Evolutionary conservation across 2,888 invertebrate species (phyloP), one percentile per base, ranked within the genome.

Genomic region (Folsomia candida): DNA sequence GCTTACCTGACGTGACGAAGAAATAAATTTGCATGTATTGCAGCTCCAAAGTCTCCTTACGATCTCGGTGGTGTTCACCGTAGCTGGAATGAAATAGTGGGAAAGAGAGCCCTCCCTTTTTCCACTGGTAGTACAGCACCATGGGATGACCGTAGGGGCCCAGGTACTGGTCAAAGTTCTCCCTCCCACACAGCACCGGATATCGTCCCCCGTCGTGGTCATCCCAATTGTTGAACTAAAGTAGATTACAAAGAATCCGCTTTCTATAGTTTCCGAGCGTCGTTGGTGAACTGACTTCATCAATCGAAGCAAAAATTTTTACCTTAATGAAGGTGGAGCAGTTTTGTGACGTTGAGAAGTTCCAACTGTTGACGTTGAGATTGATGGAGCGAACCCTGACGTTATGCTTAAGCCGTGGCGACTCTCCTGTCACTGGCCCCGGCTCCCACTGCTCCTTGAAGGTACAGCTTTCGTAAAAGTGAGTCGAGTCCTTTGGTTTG

Each of bases 21-120:
- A 70, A 74, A 67, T 74, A 76, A 57, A 76, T 72, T 37, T 74
- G 74, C 70, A 76, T 69, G 71, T 70, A 76, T 29, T 71, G 72
- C 58, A 76, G 64, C 29, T 75, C 72, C 26, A 69, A 20, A 0
- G 29, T 29, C 2, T 70, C 65, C 59, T 68, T 67, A 20, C 63
- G 51, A 54, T 72, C 72, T 6, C 69, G 60, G 28, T 65, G 60
- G 26, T 72, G 66, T 20, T 60, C 68, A 0, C 69, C 72, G 28
- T 68, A 69, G 66, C 71, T 69, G 28, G 74, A 71, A 58, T 76
- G 76, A 67, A 76, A 71, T 25, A 76, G 51, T 6, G 76, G 76
- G 58, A 76, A 76, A 1, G 72, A 71, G 54, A 74, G 72, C 11
- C 72, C 70, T 47, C 67, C 62, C 37, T 69, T 67, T 54, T 62